Conservation (phyloP, 2,797 vertebrate species). For the Sparus aurata region DNA sequence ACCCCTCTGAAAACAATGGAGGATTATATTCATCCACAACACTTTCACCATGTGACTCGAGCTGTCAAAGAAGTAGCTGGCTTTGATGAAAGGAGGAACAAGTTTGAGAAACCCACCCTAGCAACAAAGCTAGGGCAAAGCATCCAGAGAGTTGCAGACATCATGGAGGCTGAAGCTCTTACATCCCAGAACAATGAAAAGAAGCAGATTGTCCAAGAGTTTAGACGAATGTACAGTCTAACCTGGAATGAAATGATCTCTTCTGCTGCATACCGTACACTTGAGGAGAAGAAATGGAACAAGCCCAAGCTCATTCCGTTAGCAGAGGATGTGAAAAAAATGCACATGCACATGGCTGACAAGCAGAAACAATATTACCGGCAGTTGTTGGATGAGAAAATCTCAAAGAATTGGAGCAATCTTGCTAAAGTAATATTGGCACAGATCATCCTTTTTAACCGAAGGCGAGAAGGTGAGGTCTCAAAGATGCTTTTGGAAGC, state of each 20-base stretch:
- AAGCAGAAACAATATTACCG: slow-evolving; percentile 1
- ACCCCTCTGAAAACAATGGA: too few species aligned
- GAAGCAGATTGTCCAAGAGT: too few species aligned
- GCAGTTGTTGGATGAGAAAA: background rate
- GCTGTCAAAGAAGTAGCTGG: too few species aligned
- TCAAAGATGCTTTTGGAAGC: slow-evolving; percentile 20
- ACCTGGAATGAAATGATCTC: slow-evolving; percentile 4
- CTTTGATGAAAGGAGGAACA: background rate
- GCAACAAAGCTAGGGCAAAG: slow-evolving; percentile 16
- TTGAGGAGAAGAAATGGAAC: background rate
- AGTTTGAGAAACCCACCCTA: slow-evolving; percentile 5
- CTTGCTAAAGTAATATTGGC: slow-evolving; percentile 34
- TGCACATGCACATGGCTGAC: slow-evolving; percentile 2
- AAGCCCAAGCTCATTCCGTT: background rate
- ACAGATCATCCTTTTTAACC: slow-evolving; percentile 37
- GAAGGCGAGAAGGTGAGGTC: slow-evolving; percentile 28
- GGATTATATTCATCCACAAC: too few species aligned
- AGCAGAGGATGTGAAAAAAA: slow-evolving; percentile 8
- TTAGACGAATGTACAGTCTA: too few species aligned
- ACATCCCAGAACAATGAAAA: too few species aligned
- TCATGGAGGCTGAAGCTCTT: too few species aligned
- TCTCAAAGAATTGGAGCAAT: slow-evolving; percentile 18
- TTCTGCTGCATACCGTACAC: slow-evolving; percentile 9
- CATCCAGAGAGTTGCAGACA: background rate
- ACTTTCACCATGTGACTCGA: too few species aligned